Conservation (phyloP, 2,888 invertebrate species). For the Microchrysa polita region DNA sequence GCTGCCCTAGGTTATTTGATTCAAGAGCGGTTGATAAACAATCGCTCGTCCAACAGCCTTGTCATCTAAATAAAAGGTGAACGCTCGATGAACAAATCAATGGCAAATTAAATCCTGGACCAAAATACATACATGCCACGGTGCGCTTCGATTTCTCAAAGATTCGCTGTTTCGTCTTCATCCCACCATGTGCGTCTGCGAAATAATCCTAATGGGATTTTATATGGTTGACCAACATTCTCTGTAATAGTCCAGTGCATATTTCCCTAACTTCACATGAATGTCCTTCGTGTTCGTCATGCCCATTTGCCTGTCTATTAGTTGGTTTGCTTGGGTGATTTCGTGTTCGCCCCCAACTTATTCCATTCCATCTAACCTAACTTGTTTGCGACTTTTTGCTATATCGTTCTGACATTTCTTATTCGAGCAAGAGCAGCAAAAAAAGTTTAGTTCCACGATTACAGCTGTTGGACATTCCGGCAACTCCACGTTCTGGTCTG, state of each 20-base stretch:
- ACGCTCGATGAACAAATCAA: too few relatives aligned
- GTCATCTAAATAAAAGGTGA: too few relatives aligned
- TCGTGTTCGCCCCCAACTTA: background rate
- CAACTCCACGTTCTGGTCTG: background rate
- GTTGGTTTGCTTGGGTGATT: background rate
- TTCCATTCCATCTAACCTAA: slow-evolving; percentile 26
- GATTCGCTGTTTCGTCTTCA: background rate
- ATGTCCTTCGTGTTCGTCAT: slow-evolving; percentile 16
- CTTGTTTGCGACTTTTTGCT: slow-evolving; percentile 4
- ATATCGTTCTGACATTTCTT: background rate
- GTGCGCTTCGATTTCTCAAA: too few relatives aligned
- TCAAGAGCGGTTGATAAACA: too few relatives aligned
- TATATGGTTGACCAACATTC: slow-evolving; percentile 9
- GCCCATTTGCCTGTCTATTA: slow-evolving; percentile 20
- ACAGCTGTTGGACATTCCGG: background rate
- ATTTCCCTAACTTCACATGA: background rate
- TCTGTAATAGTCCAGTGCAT: background rate
- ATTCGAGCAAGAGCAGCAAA: slow-evolving; percentile 8
- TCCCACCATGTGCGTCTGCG: background rate
- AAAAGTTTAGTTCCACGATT: slow-evolving; percentile 3
- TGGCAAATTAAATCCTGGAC: too few relatives aligned
- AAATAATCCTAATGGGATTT: slow-evolving; percentile 31
- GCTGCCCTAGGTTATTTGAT: too few relatives aligned
- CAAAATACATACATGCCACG: too few relatives aligned
- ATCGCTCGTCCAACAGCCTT: too few relatives aligned